phyloP scores from a whole-genome alignment of 2,113 vertebrate species.

The Percina caprodes region DNA sequence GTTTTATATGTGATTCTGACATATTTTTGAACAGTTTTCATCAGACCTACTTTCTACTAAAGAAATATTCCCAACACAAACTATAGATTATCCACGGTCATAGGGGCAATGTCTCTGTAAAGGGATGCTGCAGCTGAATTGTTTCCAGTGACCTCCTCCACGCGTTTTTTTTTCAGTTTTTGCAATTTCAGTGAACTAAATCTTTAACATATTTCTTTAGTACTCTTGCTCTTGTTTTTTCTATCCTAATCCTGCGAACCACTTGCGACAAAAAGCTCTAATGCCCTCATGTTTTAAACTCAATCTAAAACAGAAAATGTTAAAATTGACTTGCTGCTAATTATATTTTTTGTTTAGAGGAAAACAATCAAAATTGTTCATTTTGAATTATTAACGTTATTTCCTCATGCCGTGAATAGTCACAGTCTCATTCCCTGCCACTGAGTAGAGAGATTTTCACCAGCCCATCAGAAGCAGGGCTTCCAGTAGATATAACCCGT shows the following conservation, averaged over 20 bases:
- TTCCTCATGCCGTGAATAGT: slow-evolving; percentile 61
- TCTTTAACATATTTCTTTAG: slow-evolving; percentile 6
- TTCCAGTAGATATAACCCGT: slow-evolving; percentile 75
- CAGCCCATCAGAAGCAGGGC: slow-evolving; percentile 62
- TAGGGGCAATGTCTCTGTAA: background rate
- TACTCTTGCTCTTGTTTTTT: background rate
- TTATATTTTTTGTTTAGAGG: slow-evolving; percentile 70
- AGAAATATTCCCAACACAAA: background rate
- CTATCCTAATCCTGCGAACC: background rate
- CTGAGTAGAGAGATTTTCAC: slow-evolving; percentile 65
- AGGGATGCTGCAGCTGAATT: background rate
- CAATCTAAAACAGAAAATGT: slow-evolving; percentile 14
- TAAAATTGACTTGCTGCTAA: slow-evolving; percentile 26
- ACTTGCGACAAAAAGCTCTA: background rate
- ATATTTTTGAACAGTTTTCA: background rate
- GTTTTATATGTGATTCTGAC: background rate
- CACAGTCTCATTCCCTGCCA: slow-evolving; percentile 70
- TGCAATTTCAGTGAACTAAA: background rate
- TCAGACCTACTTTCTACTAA: background rate
- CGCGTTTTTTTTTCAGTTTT: background rate
- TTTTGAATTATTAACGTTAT: slow-evolving; percentile 73
- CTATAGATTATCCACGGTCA: background rate
- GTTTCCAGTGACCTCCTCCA: background rate
- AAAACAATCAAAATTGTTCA: slow-evolving; percentile 74
- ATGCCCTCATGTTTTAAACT: background rate